These are phyloP conservation scores for Empidonax alnorum DNA, from an alignment of 2,113 vertebrate genomes.

Conservation along the genomic window DNA sequence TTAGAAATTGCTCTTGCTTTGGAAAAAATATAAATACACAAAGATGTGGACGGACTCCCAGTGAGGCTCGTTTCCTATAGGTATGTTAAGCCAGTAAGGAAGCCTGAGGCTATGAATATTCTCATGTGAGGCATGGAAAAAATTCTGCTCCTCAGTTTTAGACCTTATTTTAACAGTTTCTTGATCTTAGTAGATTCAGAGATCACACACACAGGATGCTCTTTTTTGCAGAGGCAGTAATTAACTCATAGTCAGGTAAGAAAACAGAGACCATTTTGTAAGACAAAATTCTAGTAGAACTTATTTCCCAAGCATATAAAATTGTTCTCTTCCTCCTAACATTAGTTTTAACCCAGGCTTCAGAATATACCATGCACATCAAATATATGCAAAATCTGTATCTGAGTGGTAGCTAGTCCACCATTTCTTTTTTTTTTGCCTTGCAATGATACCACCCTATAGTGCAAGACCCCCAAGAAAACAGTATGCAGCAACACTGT, in stretches of 20 bases:
- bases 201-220: neutral
- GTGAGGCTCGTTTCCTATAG: rapidly evolving
- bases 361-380: neutral
- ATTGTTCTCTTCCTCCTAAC: neutral
- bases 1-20: neutral
- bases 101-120: neutral
- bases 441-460: neutral
- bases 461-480: neutral
- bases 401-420: neutral
- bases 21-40: neutral
- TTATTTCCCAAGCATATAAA: neutral
- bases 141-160: neutral
- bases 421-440: neutral
- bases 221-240: neutral
- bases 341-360: neutral
- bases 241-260: neutral
- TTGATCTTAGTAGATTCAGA: neutral
- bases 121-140: neutral
- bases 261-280: neutral
- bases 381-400: neutral
- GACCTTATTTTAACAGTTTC: neutral
- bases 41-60: neutral
- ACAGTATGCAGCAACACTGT: neutral
- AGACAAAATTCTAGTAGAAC: neutral
- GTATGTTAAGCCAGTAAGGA: neutral